phyloP scores from a whole-genome alignment of 2,113 vertebrate species.

The Carlito syrichta region DNA sequence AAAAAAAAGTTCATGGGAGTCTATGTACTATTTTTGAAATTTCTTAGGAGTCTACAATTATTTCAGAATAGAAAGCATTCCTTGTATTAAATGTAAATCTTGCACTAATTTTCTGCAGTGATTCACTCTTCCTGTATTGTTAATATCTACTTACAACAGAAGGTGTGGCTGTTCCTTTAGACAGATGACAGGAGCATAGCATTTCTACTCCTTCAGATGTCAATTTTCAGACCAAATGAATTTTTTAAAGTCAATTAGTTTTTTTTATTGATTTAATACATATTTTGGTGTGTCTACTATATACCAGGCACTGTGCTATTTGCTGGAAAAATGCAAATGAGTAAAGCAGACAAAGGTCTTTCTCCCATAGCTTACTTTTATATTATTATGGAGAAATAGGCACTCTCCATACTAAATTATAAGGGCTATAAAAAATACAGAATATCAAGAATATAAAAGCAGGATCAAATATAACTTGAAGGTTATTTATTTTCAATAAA shows the following conservation, averaged over 20 bases:
- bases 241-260: background rate
- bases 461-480: background rate
- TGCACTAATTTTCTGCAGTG: background rate
- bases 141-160: background rate
- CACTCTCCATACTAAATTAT: background rate
- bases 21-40: background rate
- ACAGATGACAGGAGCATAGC: background rate
- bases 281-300: background rate
- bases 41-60: background rate
- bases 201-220: background rate
- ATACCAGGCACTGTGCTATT: background rate
- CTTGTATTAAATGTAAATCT: background rate
- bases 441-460: background rate
- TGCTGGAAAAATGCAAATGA: background rate
- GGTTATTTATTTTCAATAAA: background rate
- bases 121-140: background rate
- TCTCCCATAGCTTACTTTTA: background rate
- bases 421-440: background rate
- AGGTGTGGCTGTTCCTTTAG: background rate
- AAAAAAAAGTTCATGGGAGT: background rate
- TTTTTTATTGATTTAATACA: background rate
- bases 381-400: background rate
- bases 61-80: background rate
- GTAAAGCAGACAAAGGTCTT: background rate
- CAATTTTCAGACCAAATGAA: background rate